Base-by-base conservation (phyloP, 2,888 invertebrate species). In the Oxytorus armatus region DNA sequence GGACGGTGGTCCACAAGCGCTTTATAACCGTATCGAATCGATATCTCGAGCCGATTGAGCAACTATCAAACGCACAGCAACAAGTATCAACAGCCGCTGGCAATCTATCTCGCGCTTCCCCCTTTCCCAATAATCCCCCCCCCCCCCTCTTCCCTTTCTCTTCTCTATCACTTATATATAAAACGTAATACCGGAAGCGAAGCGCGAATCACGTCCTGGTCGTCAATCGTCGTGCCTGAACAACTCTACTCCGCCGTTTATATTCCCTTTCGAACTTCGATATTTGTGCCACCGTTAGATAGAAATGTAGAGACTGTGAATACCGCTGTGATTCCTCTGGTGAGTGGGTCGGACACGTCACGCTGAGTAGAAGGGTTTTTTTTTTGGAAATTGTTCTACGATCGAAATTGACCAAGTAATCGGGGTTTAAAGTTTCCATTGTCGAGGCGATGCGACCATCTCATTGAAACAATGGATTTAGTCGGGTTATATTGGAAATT, bases 151-250 rank as follows among this genome's bases (percentile, higher is more conserved):
- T 16, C 39, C 36, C 51, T 14, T 36, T 36, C 49, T 14, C 59
- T 63, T 39, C 44, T 14, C 70, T 63, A n/a, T 65, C 55, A 7
- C 44, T 33, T 11, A 47, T 18, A 7, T 21, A 53, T 55, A 57
- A 70, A 70, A 84, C 80, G 85, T 84, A 86, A 87, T 85, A 87
- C 86, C 87, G 87, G 87, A 87, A 87, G 87, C 85, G 81, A 81
- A 72, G 77, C 83, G 82, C 72, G 83, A 84, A 83, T 86, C 86
- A 82, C 83, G 84, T 85, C 68, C 76, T 57, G 66, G 74, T 83
- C 76, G 86, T 82, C 82, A 80, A 86, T 84, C 83, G 82, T 84
- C 82, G 79, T 80, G 78, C 79, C 83, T 79, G 74, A 69, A 57
- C 78, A 39, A 61, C 42, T 51, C 55, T 70, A 44, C 25, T 51